Conservation (phyloP, 2,113 vertebrate species). For the Colius striatus region DNA sequence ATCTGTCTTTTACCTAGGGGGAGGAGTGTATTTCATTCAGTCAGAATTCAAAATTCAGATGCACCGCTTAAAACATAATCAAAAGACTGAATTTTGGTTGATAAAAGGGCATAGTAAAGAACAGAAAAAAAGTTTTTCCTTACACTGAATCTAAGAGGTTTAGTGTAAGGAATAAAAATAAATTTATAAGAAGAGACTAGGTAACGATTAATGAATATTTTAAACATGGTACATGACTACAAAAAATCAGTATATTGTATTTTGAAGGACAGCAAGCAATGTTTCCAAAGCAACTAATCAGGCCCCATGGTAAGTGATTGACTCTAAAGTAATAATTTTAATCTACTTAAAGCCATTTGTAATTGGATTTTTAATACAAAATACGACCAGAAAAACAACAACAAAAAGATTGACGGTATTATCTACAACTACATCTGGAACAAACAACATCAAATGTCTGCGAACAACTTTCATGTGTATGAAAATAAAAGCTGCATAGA, state of each 20-base stretch:
- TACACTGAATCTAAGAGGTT: background rate
- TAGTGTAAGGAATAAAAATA: background rate
- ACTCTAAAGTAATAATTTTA: background rate
- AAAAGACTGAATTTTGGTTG: background rate
- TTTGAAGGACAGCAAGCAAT: background rate
- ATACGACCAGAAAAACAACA: background rate
- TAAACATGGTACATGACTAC: background rate
- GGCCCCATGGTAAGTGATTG: background rate
- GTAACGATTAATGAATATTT: background rate
- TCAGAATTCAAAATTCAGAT: background rate
- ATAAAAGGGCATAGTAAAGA: background rate
- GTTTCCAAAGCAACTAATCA: background rate
- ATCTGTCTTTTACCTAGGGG: background rate
- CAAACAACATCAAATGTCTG: background rate
- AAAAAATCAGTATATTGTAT: background rate
- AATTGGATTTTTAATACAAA: slow-evolving; percentile 26
- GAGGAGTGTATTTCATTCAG: background rate
- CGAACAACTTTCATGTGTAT: background rate
- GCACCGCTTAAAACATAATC: background rate
- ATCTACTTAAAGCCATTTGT: slow-evolving; percentile 3
- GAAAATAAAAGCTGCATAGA: background rate
- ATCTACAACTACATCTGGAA: background rate
- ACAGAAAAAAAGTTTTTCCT: background rate
- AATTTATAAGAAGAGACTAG: background rate
- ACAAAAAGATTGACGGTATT: background rate